A percentile compares a stretch with the other conserved stretches of the same genome.
These are phyloP conservation scores for Sepiola atlantica DNA, from an alignment of 2,888 invertebrate species.

Conservation along the genomic window DNA sequence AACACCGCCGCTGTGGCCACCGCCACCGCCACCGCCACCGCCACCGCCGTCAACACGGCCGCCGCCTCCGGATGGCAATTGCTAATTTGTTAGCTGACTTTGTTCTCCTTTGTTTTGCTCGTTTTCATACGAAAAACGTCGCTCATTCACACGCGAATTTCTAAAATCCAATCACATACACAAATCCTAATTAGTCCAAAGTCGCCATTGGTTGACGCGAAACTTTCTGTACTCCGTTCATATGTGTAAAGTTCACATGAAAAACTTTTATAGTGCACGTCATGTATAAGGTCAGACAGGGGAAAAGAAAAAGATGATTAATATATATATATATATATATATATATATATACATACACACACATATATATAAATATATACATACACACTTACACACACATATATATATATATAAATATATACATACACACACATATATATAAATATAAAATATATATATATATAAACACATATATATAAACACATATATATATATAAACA, in stretches of 20 bases:
- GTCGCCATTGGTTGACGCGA: not conserved
- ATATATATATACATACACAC: too few relatives aligned
- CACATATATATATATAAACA: too few relatives aligned
- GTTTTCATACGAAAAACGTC: not conserved
- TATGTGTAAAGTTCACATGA: not conserved
- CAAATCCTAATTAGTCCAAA: not conserved
- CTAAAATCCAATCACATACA: not conserved
- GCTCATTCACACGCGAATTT: not conserved
- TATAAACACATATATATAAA: too few relatives aligned
- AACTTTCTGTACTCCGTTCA: not conserved
- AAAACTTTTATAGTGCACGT: too few relatives aligned
- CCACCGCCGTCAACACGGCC: not conserved
- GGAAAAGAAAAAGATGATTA: fast-evolving
- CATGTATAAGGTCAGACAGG: not conserved
- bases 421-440: too few relatives aligned
- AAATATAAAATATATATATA: too few relatives aligned
- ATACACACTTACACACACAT: too few relatives aligned
- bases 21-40: not conserved
- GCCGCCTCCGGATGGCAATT: not conserved
- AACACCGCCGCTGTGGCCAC: not conserved
- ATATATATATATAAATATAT: too few relatives aligned
- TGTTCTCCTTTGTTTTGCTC: not conserved
- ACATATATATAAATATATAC: too few relatives aligned
- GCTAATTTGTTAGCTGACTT: not conserved
- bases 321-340: not conserved